Evolutionary conservation across 1,140 invertebrate species (phyloP).

Genomic region (Zaprionus nigranus): DNA sequence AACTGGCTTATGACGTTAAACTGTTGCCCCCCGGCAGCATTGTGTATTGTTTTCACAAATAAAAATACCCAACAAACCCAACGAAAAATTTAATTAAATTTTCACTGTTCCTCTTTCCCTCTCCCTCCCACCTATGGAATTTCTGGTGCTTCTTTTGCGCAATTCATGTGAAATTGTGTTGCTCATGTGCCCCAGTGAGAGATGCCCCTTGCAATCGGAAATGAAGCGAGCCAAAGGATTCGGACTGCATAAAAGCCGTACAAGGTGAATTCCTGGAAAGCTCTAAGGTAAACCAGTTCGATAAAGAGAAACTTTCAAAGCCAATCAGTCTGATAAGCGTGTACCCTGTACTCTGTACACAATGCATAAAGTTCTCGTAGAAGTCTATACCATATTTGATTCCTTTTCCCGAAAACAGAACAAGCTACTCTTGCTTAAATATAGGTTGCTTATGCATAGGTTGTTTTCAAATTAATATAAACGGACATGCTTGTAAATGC

Average conservation of each 20-base stretch:
- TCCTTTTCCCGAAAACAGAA: too few species aligned
- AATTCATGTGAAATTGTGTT: constrained; percentile 16
- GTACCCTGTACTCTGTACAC: background rate
- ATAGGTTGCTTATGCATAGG: too few species aligned
- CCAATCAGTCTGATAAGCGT: background rate
- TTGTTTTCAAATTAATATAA: background rate
- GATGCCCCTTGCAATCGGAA: constrained; percentile 4
- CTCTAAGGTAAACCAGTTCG: background rate
- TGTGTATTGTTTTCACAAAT: constrained; percentile 37
- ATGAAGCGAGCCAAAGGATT: constrained; percentile 14
- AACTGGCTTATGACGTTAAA: background rate
- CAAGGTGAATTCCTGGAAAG: constrained; percentile 26
- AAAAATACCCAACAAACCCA: constrained; percentile 25
- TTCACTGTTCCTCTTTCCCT: background rate
- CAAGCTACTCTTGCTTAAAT: too few species aligned
- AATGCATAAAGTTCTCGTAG: too few species aligned
- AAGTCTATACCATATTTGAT: too few species aligned
- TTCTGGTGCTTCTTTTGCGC: constrained; percentile 9
- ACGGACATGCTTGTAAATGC: background rate
- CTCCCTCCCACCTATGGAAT: background rate
- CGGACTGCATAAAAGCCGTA: constrained; percentile 2
- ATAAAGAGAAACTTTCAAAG: background rate
- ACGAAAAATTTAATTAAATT: constrained; percentile 65
- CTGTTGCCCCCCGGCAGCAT: background rate
- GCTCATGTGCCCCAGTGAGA: constrained; percentile 7